These are phyloP conservation scores for Arctocebus calabarensis DNA, from an alignment of 2,797 vertebrate species.

Conservation along the genomic window DNA sequence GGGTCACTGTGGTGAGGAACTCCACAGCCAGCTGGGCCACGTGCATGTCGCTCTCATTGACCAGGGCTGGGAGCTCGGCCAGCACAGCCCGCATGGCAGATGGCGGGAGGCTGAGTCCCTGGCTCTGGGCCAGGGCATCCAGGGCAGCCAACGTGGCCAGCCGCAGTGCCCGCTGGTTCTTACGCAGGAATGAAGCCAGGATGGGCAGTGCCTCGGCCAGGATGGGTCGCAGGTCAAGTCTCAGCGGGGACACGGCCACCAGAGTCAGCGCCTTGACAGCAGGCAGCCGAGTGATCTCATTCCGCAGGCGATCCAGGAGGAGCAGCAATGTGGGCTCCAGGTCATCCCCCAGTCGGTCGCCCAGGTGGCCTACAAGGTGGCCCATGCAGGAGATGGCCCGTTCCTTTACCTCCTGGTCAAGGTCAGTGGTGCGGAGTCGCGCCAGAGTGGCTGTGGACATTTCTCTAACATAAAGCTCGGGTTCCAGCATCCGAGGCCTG, in stretches of 20 bases:
- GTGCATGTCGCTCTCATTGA: conserved; percentile 95
- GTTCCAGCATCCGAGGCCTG: conserved; percentile 87
- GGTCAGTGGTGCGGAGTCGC: conserved; percentile 94
- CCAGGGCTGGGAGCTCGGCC: conserved; percentile 92
- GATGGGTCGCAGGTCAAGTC: conserved; percentile 92
- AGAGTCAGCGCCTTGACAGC: conserved; percentile 92
- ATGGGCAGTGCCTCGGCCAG: conserved; percentile 92
- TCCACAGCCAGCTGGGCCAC: conserved; percentile 92
- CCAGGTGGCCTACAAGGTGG: conserved; percentile 93
- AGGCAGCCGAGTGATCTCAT: conserved; percentile 96
- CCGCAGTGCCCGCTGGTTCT: conserved; percentile 95
- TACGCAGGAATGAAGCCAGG: conserved; percentile 95
- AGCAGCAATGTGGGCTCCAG: conserved; percentile 91
- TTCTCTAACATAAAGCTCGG: conserved; percentile 91
- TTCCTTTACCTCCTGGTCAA: conserved; percentile 98
- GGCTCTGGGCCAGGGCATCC: conserved; percentile 92
- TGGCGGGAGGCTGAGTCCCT: conserved; percentile 91
- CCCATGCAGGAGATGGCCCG: conserved; percentile 96
- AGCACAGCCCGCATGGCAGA: conserved; percentile 90
- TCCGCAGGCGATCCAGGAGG: conserved; percentile 95
- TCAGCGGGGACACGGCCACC: conserved; percentile 91
- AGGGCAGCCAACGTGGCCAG: conserved; percentile 92
- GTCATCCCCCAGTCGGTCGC: conserved; percentile 92
- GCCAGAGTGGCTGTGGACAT: conserved; percentile 92
- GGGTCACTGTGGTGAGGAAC: conserved; percentile 92